Percentiles rank a stretch among this genome's conserved stretches.
phyloP scores from a whole-genome alignment of 2,888 invertebrate species.

The Rhodophaea formosa region DNA sequence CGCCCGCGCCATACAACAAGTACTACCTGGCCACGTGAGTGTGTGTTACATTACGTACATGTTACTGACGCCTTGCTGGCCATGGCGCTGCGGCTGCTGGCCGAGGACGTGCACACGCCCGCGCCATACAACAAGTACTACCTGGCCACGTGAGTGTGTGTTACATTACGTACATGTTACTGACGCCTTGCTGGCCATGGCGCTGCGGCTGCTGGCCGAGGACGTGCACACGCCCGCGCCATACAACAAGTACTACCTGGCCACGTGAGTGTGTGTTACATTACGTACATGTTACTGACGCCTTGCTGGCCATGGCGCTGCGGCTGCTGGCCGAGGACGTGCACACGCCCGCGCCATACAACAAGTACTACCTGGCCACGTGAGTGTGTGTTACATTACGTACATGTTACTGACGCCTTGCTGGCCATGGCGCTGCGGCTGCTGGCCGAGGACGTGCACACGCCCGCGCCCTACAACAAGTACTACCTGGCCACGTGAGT shows the following conservation, averaged over 20 bases:
- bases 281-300: constrained; percentile 34
- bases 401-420: constrained; percentile 42
- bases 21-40: constrained; percentile 64
- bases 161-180: too few relatives aligned
- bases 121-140: constrained; percentile 55
- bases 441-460: constrained; percentile 29
- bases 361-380: constrained; percentile 58
- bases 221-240: constrained; percentile 24
- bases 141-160: constrained; percentile 53
- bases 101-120: constrained; percentile 24
- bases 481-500: constrained; percentile 63
- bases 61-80: constrained; percentile 49
- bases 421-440: constrained; percentile 53
- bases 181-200: constrained; percentile 55
- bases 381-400: constrained; percentile 36
- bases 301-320: constrained; percentile 53
- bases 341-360: constrained; percentile 38
- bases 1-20: constrained; percentile 44
- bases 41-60: too few relatives aligned
- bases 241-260: constrained; percentile 59
- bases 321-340: constrained; percentile 36
- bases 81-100: constrained; percentile 49
- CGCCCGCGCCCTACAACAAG: constrained; percentile 44
- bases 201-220: constrained; percentile 45
- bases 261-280: constrained; percentile 46